Base-by-base conservation (phyloP, 2,888 invertebrate genomes). In the Morinoia aosen region DNA sequence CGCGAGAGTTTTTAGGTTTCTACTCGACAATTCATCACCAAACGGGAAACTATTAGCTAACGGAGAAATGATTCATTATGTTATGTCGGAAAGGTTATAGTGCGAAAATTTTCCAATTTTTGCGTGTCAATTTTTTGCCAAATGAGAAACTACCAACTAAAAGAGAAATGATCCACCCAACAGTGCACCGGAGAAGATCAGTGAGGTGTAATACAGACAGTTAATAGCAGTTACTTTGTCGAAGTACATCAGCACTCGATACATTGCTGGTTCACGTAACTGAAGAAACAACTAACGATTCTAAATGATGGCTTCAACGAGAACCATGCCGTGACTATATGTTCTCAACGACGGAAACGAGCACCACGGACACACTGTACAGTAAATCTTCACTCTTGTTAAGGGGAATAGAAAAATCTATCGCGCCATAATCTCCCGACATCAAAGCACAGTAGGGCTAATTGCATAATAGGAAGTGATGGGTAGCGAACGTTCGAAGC, bases 401-500 rank as follows among this genome's bases (percentile, higher is more conserved):
- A 2, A 10, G 19, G 76, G 76, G 8, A 16, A 76, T 33, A 25
- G 33, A 10, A 76, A 16, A 76, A 76, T 76, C 76, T 12, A 8
- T 90, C 90, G 90, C 39, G 40, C 90, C 90, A 48, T 48, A 48
- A 40, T 76, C 33, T 76, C 90, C 5, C 48, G 90, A 90, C 90
- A 90, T 40, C 90, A 12, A 56, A 56, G 93, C 93, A 57, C 93
- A 33, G 93, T 93, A 93, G 56, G 16, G 93, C 56, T 93, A 93
- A 93, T 93, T 93, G 93, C 93, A 93, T 93, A 93, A 56, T 93
- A 48, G 33, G 33, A 93, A 93, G 93, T 93, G 93, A 93, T 93
- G 93, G 90, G 58, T 93, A 57, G 93, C 93, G 57, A 93, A 93
- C 57, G 57, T 57, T 33, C 48, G n/a, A 57, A 93, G 11, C 90